Evolutionary conservation across 2,113 vertebrate species (phyloP), one percentile per base, ranked within the genome.

Genomic region (Zeus faber): DNA sequence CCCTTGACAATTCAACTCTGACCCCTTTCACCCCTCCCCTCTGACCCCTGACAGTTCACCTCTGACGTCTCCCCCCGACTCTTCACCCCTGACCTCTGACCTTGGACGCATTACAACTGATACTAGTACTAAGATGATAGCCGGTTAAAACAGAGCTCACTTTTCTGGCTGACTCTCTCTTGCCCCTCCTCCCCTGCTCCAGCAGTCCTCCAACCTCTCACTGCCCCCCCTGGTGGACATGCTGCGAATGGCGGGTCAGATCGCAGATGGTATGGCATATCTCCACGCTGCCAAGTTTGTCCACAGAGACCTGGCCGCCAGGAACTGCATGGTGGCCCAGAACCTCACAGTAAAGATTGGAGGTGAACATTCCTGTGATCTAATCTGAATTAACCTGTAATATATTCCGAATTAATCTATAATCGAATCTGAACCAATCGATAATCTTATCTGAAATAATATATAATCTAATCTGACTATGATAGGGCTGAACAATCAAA

Each of bases 241-340:
- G 95, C 95, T 97, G 65, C 97, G 98, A 89, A 99, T 99, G 97
- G 93, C 97, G 0, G 97, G 97, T 0, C 94, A 98, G 90, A 99
- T 99, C 9, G 95, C 95, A 0, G 97, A 99, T 0, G 97, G 97
- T 76, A 99, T 99, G 97, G 92, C 96, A 0, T 99, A 99, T 79
- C 96, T 99, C 83, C 98, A 99, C 0, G 93, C 95, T 82, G 97
- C 96, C 86, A 99, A 99, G 86, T 99, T 98, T 13, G 95, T 99
- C 66, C 97, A 99, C 87, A 85, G 97, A 80, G 97, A 99, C 59
- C 91, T 99, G 4, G 97, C 97, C 0, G 97, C 96, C 3, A 90
- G 97, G 43, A 99, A 99, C 83, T 99, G 97, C 82, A 99, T 99
- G 97, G 97, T 99, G 72, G 92, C 95, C 0, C 95, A 98, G 68